A percentile compares a stretch with the other conserved stretches of the same genome.
Conservation (phyloP, 2,797 vertebrate species). For the Chrosomus eos region DNA sequence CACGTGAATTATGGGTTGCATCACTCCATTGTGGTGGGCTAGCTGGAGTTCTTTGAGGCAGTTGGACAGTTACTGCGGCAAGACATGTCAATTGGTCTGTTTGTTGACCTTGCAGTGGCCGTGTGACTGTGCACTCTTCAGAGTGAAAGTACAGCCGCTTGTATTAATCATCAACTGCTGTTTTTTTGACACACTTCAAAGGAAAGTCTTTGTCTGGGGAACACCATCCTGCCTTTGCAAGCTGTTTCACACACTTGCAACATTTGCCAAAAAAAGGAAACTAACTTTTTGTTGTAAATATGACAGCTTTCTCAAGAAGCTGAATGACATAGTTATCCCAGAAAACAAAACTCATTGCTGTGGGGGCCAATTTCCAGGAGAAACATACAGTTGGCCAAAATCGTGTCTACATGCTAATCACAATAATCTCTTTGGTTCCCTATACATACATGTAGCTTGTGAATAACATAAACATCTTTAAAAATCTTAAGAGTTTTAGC, state of each 20-base stretch:
- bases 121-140: slow-evolving; percentile 62
- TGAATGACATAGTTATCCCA: not conserved
- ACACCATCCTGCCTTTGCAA: slow-evolving; percentile 13
- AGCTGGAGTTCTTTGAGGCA: slow-evolving; percentile 27
- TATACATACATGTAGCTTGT: not conserved
- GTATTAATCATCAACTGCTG: slow-evolving; percentile 60
- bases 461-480: not conserved
- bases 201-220: slow-evolving; percentile 45
- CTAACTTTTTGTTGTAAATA: slow-evolving; percentile 29
- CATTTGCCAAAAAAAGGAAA: slow-evolving; percentile 15
- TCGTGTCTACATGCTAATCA: not conserved
- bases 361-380: not conserved
- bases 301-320: not conserved
- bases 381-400: not conserved
- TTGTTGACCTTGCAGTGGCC: slow-evolving; percentile 73
- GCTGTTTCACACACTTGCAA: slow-evolving; percentile 8
- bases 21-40: slow-evolving; percentile 33
- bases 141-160: slow-evolving; percentile 72
- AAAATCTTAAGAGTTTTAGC: slow-evolving; percentile 62
- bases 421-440: not conserved
- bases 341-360: no score
- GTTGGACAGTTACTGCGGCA: slow-evolving; percentile 5
- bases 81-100: slow-evolving; percentile 65
- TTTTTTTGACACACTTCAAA: slow-evolving; percentile 42
- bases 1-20: slow-evolving; percentile 47